Percentiles rank a stretch among this genome's conserved stretches.
Conservation (phyloP, 2,888 invertebrate genomes). For the Eristalinus aeneus region DNA sequence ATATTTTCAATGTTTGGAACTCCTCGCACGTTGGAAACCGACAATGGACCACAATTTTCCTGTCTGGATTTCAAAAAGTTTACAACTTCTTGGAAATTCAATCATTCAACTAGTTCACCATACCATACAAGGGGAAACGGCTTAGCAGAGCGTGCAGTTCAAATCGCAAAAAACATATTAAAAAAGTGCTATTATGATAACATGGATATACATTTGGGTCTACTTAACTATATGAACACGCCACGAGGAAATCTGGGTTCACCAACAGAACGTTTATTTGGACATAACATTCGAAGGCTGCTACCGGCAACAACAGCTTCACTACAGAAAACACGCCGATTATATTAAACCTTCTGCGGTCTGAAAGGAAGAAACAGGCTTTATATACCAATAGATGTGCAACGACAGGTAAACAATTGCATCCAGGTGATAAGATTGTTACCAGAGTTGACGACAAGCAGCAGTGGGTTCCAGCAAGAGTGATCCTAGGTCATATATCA, state of each 20-base stretch:
- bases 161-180: constrained; percentile 1
- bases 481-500: background rate
- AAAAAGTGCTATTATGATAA: constrained; percentile 14
- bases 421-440: background rate
- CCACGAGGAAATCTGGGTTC: constrained; percentile 7
- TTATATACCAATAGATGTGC: background rate
- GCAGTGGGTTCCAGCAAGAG: background rate
- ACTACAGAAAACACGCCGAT: background rate
- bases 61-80: constrained; percentile 67
- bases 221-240: constrained; percentile 16
- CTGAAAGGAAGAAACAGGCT: background rate
- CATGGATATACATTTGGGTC: background rate
- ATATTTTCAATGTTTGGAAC: constrained; percentile 34
- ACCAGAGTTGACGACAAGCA: background rate
- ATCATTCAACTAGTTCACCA: constrained; percentile 37
- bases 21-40: constrained; percentile 58
- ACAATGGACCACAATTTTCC: constrained; percentile 67
- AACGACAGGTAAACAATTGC: background rate
- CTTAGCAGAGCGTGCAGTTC: background rate
- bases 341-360: background rate
- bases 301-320: background rate
- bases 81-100: constrained; percentile 61
- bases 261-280: constrained; percentile 1
- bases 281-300: background rate
- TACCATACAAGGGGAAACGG: constrained; percentile 8